A percentile compares a stretch with the other conserved stretches of the same genome.
Evolutionary conservation across 2,113 vertebrate genomes (phyloP).

Genomic region (Lepus americanus): DNA sequence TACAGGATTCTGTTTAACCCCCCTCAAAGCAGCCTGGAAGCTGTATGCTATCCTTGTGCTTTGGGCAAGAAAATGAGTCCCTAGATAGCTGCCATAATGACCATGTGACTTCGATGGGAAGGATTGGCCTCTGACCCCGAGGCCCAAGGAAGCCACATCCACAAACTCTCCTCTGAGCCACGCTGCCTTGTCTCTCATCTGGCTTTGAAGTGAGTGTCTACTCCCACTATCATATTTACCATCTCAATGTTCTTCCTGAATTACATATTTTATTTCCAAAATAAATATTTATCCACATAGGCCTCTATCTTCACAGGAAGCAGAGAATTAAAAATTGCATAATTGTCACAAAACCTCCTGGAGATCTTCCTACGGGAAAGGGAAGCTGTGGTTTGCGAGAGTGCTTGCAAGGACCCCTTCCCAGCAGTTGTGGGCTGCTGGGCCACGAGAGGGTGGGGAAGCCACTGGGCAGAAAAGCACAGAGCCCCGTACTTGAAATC

Average conservation of each 20-base stretch:
- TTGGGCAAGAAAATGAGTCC: not conserved
- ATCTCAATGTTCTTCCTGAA: constrained; percentile 74
- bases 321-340: constrained; percentile 62
- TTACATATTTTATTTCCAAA: constrained; percentile 76
- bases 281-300: constrained; percentile 75
- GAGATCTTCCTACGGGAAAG: constrained; percentile 73
- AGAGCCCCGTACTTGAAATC: not conserved
- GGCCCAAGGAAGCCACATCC: not conserved
- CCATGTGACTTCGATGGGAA: not conserved
- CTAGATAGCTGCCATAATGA: not conserved
- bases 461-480: not conserved
- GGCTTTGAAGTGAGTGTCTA: constrained; percentile 53
- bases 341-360: constrained; percentile 33
- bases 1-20: not conserved
- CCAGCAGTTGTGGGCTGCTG: constrained; percentile 36
- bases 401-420: not conserved
- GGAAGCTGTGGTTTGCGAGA: constrained; percentile 80
- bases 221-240: constrained; percentile 8
- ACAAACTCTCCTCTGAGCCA: not conserved
- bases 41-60: not conserved
- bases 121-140: not conserved
- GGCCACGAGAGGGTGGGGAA: not conserved
- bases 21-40: not conserved
- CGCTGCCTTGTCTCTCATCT: constrained; percentile 11
- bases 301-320: constrained; percentile 75